A percentile compares a stretch with the other conserved stretches of the same genome.
Evolutionary conservation across 2,888 invertebrate genomes (phyloP).

Genomic region (Spialia ferax): DNA sequence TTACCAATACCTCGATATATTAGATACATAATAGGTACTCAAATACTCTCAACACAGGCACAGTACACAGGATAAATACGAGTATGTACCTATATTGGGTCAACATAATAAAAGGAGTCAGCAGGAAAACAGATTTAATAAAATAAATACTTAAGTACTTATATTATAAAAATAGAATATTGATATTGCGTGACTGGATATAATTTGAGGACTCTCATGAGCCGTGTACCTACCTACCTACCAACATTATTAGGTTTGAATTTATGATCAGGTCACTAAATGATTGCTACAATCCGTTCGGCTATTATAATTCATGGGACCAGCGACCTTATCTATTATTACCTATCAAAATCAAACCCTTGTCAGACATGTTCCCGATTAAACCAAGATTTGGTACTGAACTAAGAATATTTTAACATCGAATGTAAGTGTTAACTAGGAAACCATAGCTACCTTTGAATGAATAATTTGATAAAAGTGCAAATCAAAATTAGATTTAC

Average conservation of each 20-base stretch:
- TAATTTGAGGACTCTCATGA: conserved; percentile 28
- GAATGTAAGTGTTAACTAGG: neutral
- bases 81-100: conserved; percentile 2
- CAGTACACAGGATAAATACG: too few species aligned
- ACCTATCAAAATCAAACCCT: conserved; percentile 25
- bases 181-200: conserved; percentile 34
- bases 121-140: conserved; percentile 20
- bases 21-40: too few species aligned
- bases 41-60: too few species aligned
- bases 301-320: conserved; percentile 33
- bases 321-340: conserved; percentile 28
- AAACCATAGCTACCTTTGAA: too few species aligned
- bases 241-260: conserved; percentile 28
- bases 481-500: neutral
- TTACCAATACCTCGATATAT: too few species aligned
- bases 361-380: conserved; percentile 21
- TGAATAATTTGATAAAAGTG: too few species aligned
- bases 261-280: conserved; percentile 34
- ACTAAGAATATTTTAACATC: neutral
- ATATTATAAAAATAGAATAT: conserved; percentile 37
- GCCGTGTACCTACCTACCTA: conserved; percentile 8
- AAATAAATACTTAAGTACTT: too few species aligned
- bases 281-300: conserved; percentile 27
- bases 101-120: conserved; percentile 25
- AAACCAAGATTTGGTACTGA: neutral